These are phyloP conservation scores for Serilophus lunatus DNA, from an alignment of 2,113 vertebrate species.

Conservation along the genomic window DNA sequence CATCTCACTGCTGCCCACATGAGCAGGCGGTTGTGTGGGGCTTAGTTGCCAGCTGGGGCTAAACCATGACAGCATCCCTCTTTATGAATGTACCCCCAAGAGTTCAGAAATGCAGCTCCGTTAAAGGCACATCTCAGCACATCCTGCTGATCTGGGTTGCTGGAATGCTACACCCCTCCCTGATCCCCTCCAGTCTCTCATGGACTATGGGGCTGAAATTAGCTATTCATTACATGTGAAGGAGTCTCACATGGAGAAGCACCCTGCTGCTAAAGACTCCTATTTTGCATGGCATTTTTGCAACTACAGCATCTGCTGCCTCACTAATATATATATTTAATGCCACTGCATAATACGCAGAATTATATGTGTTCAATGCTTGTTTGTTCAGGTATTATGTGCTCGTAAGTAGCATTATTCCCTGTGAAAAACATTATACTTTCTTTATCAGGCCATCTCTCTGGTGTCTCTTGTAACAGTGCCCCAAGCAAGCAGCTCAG, in stretches of 20 bases:
- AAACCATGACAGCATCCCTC: neutral
- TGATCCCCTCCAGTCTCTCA: constrained; percentile 22
- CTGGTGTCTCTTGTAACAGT: neutral
- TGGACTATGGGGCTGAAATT: constrained; percentile 66
- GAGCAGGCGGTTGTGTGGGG: neutral
- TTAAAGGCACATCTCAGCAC: constrained; percentile 65
- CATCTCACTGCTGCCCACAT: neutral
- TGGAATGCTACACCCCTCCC: constrained; percentile 15
- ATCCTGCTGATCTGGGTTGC: constrained; percentile 51
- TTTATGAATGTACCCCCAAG: constrained; percentile 55
- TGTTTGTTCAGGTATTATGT: constrained; percentile 67
- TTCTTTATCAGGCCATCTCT: constrained; percentile 25
- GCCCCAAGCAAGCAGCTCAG: neutral
- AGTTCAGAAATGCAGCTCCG: constrained; percentile 59
- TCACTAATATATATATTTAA: constrained; percentile 73
- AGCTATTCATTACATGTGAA: constrained; percentile 77
- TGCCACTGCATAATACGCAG: constrained; percentile 48
- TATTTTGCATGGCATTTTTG: constrained; percentile 69
- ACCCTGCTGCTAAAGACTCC: constrained; percentile 64
- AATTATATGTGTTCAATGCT: constrained; percentile 60
- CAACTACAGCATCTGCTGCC: constrained; percentile 70
- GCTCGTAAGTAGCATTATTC: constrained; percentile 27
- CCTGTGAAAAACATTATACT: constrained; percentile 29
- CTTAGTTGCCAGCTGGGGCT: neutral
- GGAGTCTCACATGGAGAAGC: constrained; percentile 50